Conservation (phyloP, 2,888 invertebrate genomes). For the Volucella inanis region DNA sequence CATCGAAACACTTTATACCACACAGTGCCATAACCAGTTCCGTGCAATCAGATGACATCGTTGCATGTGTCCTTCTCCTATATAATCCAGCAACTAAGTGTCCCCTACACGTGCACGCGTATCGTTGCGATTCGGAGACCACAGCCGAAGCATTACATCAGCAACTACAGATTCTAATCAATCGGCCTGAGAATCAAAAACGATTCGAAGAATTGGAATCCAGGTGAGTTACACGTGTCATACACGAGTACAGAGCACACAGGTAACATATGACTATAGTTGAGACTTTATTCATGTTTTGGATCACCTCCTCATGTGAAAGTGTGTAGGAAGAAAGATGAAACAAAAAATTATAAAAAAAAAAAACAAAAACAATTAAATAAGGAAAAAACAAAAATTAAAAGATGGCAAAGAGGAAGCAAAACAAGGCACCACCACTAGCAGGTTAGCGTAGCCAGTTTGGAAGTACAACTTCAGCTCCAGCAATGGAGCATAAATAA, state of each 20-base stretch:
- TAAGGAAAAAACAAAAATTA: slow-evolving; percentile 34
- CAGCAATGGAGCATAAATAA: slow-evolving; percentile 67
- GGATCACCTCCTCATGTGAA: slow-evolving; percentile 38
- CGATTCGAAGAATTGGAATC: slow-evolving; percentile 92
- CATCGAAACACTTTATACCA: slow-evolving; percentile 96
- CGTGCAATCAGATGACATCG: slow-evolving; percentile 95
- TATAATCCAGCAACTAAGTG: slow-evolving; percentile 97
- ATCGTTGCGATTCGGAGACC: slow-evolving; percentile 95
- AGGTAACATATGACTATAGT: neutral
- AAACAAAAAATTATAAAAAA: neutral
- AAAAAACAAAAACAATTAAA: slow-evolving; percentile 23
- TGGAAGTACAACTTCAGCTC: neutral
- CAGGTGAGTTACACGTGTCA: slow-evolving; percentile 80
- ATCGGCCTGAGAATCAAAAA: slow-evolving; percentile 93
- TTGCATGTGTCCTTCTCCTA: slow-evolving; percentile 95
- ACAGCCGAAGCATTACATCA: slow-evolving; percentile 94
- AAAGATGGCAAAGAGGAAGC: slow-evolving; percentile 60
- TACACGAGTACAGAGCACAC: slow-evolving; percentile 4
- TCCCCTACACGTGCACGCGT: slow-evolving; percentile 97
- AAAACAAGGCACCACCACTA: slow-evolving; percentile 23
- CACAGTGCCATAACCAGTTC: slow-evolving; percentile 96
- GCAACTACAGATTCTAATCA: slow-evolving; percentile 92
- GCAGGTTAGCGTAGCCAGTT: neutral
- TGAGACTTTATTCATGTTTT: neutral
- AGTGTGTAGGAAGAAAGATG: slow-evolving; percentile 36